Base-by-base conservation (phyloP, 1,140 invertebrate genomes). In the Protaetia brevitarsis region DNA sequence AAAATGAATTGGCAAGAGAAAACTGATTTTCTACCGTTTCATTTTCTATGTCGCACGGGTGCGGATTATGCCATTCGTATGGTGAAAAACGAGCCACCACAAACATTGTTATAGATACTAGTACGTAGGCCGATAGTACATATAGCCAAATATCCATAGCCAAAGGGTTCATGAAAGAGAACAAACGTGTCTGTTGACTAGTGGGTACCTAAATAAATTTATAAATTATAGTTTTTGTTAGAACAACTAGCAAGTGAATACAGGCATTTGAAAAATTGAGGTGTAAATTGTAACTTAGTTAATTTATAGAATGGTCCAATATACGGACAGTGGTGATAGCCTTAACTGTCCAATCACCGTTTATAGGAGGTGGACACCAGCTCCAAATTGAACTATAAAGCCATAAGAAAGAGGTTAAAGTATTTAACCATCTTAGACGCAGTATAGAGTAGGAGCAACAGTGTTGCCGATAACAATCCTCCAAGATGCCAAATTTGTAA, bases 101-200 rank as follows among this genome's bases (percentile, higher is more conserved):
- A 79, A 92, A 94, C 84, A 94, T 91, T 13, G 89, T 91, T 66
- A 92, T 82, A 1, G 89, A 91, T 19, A 92, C 91, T 19, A 91
- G 80, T 8, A 90, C 80, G 77, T 92, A 93, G 29, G 90, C 90
- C 0, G 88, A 87, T 6, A 93, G 77, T 57, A 91, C 87, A 77
- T 89, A 92, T 21, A 92, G 78, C 91, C 91, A 92, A 65, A 95
- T 93, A 74, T 93, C 89, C 58, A 89, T 85, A 1, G 92, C 92
- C 66, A 95, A 81, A 0, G 94, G 94, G 71, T 92, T 88, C 81
- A 96, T 87, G 78, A 96, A 96, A 2, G 92, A 93, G 77, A 95
- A 95, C 1, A 95, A 80, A 13, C 88, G 83, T 0, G 91, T 88
- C 45, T 88, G 86, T 66, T 90, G 88, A 67, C 85, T 85, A 26